phyloP scores from a whole-genome alignment of 2,113 vertebrate genomes.

The Sander vitreus region DNA sequence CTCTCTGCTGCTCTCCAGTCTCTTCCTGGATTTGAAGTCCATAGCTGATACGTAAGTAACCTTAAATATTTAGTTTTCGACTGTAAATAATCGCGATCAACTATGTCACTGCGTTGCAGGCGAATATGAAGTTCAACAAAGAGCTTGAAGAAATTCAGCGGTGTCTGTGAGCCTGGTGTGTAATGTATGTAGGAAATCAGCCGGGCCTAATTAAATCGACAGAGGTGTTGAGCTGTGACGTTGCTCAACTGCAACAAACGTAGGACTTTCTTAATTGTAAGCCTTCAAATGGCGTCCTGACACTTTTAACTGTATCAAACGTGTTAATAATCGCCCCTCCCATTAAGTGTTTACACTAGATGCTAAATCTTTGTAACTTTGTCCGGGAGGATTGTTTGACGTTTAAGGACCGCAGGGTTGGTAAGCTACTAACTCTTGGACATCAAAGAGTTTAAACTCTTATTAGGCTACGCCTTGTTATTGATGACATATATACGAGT shows the following conservation, averaged over 20 bases:
- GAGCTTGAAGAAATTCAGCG: not conserved
- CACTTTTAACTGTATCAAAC: not conserved
- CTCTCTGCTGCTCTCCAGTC: not conserved
- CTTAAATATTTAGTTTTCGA: not conserved
- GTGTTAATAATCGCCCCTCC: accelerated
- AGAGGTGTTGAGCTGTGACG: not conserved
- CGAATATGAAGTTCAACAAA: not conserved
- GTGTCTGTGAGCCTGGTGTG: not conserved
- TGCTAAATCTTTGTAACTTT: constrained; percentile 30
- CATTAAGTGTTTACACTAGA: not conserved
- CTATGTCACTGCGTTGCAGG: accelerated
- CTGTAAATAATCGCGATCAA: accelerated
- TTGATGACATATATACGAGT: too few relatives aligned
- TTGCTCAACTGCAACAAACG: not conserved
- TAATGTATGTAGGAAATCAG: constrained; percentile 34
- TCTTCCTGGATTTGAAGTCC: constrained; percentile 51
- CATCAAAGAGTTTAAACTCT: not conserved
- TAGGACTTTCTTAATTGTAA: not conserved
- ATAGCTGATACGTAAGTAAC: constrained; percentile 34
- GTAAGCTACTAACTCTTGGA: not conserved
- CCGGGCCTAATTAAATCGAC: constrained; percentile 13
- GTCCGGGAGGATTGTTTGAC: constrained; percentile 24
- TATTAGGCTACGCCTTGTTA: not conserved
- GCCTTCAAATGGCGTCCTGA: accelerated
- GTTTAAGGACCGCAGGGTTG: not conserved